phyloP scores from a whole-genome alignment of 2,113 vertebrate genomes.

The Coptodon bakossiorum region DNA sequence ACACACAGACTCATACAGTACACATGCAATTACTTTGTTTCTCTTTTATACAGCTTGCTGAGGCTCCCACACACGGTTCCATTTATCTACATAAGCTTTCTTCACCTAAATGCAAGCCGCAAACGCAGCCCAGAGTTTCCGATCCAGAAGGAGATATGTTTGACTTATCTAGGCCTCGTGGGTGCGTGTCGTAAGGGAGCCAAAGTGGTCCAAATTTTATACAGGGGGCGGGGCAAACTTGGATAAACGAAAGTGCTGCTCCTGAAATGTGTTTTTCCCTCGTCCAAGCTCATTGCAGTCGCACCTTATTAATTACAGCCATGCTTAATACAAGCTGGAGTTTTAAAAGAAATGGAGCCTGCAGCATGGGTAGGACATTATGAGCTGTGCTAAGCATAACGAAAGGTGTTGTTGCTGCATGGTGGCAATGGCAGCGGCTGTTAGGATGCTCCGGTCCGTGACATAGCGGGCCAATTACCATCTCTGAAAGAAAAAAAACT shows the following conservation, averaged over 20 bases:
- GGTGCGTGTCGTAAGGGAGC: background rate
- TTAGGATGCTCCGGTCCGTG: slow-evolving; percentile 42
- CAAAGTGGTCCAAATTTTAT: background rate
- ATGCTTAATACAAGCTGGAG: background rate
- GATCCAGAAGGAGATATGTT: background rate
- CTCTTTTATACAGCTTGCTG: slow-evolving; percentile 19
- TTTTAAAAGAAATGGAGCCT: background rate
- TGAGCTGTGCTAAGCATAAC: background rate
- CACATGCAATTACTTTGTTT: slow-evolving; percentile 59
- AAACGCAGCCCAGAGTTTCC: background rate
- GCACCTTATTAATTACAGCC: background rate
- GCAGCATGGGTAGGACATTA: slow-evolving; percentile 24
- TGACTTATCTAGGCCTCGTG: background rate
- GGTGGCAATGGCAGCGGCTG: slow-evolving; percentile 14
- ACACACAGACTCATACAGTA: slow-evolving; percentile 36
- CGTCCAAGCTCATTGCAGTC: background rate
- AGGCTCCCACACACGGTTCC: slow-evolving; percentile 52
- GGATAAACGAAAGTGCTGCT: background rate
- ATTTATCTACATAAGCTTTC: slow-evolving; percentile 48
- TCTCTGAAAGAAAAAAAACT: background rate
- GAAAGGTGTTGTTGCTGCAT: slow-evolving; percentile 10
- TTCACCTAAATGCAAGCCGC: slow-evolving; percentile 34
- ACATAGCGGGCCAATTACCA: slow-evolving; percentile 58
- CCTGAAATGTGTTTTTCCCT: background rate
- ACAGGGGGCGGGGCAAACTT: rapidly evolving